Conservation (phyloP, 2,113 vertebrate genomes). For the Heterocephalus glaber region DNA sequence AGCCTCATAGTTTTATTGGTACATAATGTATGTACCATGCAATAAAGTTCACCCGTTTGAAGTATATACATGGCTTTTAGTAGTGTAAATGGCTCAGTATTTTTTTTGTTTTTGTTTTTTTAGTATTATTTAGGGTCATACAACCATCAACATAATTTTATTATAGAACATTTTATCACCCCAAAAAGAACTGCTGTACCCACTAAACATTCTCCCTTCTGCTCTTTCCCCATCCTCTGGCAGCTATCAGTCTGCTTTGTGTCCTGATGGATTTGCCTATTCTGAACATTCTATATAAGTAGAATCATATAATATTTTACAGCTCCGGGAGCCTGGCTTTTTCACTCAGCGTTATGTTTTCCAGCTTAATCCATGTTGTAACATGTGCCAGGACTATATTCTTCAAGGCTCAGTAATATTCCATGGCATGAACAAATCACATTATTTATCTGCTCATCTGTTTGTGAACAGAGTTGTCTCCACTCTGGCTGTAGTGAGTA, state of each 20-base stretch:
- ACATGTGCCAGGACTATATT: not conserved
- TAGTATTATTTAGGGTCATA: not conserved
- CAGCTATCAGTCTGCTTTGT: not conserved
- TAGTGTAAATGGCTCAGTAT: not conserved
- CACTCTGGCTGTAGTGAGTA: not conserved
- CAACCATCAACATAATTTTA: not conserved
- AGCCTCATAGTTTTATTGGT: not conserved
- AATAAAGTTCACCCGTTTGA: not conserved
- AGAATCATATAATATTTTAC: not conserved
- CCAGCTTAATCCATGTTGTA: not conserved
- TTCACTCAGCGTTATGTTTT: not conserved
- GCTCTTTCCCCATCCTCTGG: not conserved
- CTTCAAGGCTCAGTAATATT: not conserved
- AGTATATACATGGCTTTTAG: not conserved
- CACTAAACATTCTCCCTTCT: not conserved
- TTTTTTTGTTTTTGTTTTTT: no score
- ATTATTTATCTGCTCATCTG: not conserved
- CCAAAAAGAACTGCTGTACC: not conserved
- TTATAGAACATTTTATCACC: not conserved
- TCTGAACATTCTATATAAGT: not conserved
- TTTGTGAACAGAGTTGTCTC: no score
- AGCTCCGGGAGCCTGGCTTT: not conserved
- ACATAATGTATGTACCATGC: not conserved
- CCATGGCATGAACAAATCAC: no score
- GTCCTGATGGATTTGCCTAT: not conserved